Percentiles rank a stretch among this genome's conserved stretches.
Conservation (phyloP, 2,113 vertebrate genomes). For the Cacatua alba region DNA sequence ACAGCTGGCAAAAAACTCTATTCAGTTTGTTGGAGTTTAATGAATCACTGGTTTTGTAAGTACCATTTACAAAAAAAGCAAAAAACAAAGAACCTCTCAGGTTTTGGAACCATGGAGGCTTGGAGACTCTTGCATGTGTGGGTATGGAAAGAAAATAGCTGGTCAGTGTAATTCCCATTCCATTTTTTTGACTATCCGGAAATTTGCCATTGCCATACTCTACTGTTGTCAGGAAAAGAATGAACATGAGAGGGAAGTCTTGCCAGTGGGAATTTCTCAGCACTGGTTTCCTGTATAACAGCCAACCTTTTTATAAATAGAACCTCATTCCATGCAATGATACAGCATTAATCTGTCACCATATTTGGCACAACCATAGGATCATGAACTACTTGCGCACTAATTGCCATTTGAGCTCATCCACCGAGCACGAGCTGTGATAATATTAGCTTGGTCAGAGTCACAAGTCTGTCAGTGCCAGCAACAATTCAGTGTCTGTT, state of each 20-base stretch:
- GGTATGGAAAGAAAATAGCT: not conserved
- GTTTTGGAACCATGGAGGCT: not conserved
- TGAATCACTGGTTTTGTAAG: not conserved
- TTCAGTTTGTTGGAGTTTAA: not conserved
- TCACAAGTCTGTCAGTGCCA: not conserved
- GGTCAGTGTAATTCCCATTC: not conserved
- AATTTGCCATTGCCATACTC: not conserved
- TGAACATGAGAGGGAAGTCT: not conserved
- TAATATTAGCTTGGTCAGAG: conserved; percentile 45
- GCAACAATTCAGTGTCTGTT: not conserved
- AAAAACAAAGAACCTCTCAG: not conserved
- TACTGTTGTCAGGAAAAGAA: conserved; percentile 22
- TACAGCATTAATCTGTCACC: conserved; percentile 22
- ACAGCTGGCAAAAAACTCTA: not conserved
- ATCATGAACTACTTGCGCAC: not conserved
- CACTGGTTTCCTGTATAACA: not conserved
- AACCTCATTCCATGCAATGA: not conserved
- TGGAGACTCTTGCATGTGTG: not conserved
- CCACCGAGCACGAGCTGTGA: not conserved
- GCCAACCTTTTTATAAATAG: conserved; percentile 47
- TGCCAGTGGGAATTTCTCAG: conserved; percentile 2
- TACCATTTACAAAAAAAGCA: not conserved
- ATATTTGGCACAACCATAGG: not conserved
- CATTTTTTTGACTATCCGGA: not conserved
- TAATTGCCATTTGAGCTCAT: conserved; percentile 31